phyloP scores from a whole-genome alignment of 2,797 vertebrate species.

The Syngnathus acus region DNA sequence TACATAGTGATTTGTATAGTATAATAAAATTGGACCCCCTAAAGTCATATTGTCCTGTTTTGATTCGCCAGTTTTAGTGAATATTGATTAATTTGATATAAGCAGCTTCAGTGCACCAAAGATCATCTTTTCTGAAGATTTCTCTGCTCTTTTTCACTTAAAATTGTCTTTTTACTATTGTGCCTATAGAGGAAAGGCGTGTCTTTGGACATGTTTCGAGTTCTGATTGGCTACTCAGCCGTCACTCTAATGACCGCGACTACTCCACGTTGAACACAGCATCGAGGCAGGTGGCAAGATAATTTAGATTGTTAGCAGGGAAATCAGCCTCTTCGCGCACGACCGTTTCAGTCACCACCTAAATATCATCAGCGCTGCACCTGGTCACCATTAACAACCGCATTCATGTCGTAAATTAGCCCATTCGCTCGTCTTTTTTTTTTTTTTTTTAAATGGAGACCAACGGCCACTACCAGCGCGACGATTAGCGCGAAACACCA shows the following conservation, averaged over 20 bases:
- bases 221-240: neutral
- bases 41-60: too few species aligned
- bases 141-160: too few species aligned
- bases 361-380: neutral
- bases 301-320: conserved; percentile 19
- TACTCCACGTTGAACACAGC: neutral
- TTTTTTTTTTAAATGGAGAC: conserved; percentile 57
- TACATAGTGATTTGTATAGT: too few species aligned
- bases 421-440: neutral
- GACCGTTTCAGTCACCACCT: neutral
- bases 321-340: conserved; percentile 25
- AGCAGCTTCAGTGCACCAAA: too few species aligned
- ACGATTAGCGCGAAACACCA: conserved; percentile 58
- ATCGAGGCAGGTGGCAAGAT: neutral
- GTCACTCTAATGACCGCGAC: neutral
- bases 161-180: too few species aligned
- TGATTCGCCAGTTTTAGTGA: too few species aligned
- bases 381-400: conserved; percentile 4
- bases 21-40: too few species aligned
- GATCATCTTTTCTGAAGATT: too few species aligned
- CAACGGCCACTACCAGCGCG: conserved; percentile 61
- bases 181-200: neutral
- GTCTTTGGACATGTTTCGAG: neutral
- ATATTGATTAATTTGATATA: too few species aligned
- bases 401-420: conserved; percentile 28